phyloP scores from a whole-genome alignment of 2,888 invertebrate species.

The Athripsodes cinereus region DNA sequence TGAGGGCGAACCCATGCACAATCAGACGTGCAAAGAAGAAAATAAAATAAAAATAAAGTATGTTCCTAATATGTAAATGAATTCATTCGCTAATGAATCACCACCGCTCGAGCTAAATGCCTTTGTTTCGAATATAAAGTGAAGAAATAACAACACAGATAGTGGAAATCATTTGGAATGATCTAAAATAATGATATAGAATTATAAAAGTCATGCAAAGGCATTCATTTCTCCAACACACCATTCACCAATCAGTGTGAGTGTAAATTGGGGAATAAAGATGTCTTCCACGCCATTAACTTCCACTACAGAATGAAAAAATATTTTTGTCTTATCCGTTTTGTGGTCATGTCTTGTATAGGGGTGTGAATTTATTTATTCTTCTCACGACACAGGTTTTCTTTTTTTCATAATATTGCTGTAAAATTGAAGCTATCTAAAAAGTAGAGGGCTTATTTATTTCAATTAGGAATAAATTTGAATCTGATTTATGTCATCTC shows the following conservation, averaged over 20 bases:
- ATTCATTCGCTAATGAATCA: neutral
- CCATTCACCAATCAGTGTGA: neutral
- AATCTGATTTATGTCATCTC: no score
- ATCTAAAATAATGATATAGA: conserved; percentile 1
- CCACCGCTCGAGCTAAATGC: neutral
- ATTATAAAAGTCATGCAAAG: neutral
- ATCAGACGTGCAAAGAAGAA: neutral
- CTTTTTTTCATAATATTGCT: no score
- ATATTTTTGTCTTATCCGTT: conserved; percentile 1
- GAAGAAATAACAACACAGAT: neutral
- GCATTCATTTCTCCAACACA: neutral
- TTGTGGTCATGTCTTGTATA: neutral
- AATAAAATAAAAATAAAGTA: neutral
- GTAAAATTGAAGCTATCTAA: no score
- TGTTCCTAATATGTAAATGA: neutral
- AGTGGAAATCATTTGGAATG: neutral
- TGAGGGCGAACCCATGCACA: neutral
- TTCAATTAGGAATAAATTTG: no score
- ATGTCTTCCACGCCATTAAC: neutral
- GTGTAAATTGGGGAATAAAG: conserved; percentile 4
- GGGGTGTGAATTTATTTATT: no score
- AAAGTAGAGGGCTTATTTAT: no score
- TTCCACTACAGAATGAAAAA: neutral
- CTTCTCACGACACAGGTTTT: no score
- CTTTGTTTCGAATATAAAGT: conserved; percentile 1